Conservation (phyloP, 2,888 invertebrate genomes). For the Sycophila texana region DNA sequence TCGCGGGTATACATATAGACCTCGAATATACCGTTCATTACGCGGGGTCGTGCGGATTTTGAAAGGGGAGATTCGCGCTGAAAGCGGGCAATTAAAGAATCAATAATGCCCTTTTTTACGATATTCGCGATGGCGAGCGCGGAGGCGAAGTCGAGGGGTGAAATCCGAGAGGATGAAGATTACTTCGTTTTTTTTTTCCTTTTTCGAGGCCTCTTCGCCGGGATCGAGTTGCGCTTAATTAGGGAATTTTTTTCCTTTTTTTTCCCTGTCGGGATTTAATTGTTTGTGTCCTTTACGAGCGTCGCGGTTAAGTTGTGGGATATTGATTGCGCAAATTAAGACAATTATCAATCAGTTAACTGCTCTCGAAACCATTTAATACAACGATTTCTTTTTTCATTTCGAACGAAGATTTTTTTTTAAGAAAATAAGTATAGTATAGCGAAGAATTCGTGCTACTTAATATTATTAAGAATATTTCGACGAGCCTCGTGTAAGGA, state of each 20-base stretch:
- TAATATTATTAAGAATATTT: no score
- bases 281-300: background rate
- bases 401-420: no score
- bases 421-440: no score
- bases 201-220: background rate
- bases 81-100: conserved; percentile 57
- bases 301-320: background rate
- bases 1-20: conserved; percentile 29
- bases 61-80: conserved; percentile 49
- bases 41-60: background rate
- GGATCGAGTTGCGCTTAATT: conserved; percentile 46
- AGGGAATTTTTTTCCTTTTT: conserved; percentile 18
- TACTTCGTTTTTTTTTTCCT: conserved; percentile 32
- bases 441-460: no score
- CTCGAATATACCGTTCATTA: conserved; percentile 52
- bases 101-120: conserved; percentile 51
- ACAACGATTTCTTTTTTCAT: no score
- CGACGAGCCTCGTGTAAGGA: no score
- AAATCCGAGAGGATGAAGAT: conserved; percentile 45
- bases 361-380: no score
- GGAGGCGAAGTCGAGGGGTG: conserved; percentile 38
- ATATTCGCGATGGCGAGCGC: conserved; percentile 18
- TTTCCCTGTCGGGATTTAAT: background rate
- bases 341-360: no score
- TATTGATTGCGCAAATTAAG: no score